Base-by-base conservation (phyloP, 2,888 invertebrate species). In the Tricholauxania praeusta region DNA sequence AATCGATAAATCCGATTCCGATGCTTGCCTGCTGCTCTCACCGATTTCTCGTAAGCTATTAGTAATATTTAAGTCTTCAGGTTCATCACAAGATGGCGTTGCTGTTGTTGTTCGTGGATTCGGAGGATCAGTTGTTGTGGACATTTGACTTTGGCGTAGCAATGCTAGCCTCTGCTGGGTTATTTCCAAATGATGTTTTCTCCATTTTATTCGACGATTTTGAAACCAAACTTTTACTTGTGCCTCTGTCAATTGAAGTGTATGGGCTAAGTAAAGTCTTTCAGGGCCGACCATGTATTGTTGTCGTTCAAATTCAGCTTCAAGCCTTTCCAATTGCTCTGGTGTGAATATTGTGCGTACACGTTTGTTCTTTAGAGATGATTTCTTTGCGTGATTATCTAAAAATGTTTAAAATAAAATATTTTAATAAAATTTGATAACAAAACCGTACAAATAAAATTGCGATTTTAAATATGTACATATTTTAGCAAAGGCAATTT, bases 221-320 rank as follows among this genome's bases (percentile, higher is more conserved):
- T 97, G 97, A 87, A 96, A 96, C 95, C 95, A 96, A 6, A 96
- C 95, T 86, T 96, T 96, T 2, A 95, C 95, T 92, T 94, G 89
- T 3, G 87, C 87, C 78, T 86, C 87, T 22, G 87, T 87, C 64
- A 87, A 78, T 75, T 87, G 87, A 4, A 87, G 81, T 8, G 87
- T 87, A 73, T 87, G 86, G 0, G 98, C 98, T 72, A 98, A 89
- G 87, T 97, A 97, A 5, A 96, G 90, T 74, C 98, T 89, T 87
- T 98, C 98, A 0, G 97, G 97, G 0, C 98, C 98, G 14, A 98
- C 98, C 98, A 98, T 98, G 88, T 98, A 98, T 87, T 98, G 98
- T 82, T 98, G 98, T 53, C 97, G 88, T 81, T 97, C 96, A 83
- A 98, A 98, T 89, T 98, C 98, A 0, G 95, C 94, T 84, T 98